Evolutionary conservation across 2,113 vertebrate species (phyloP).

Genomic region (Formicarius rufipectus): DNA sequence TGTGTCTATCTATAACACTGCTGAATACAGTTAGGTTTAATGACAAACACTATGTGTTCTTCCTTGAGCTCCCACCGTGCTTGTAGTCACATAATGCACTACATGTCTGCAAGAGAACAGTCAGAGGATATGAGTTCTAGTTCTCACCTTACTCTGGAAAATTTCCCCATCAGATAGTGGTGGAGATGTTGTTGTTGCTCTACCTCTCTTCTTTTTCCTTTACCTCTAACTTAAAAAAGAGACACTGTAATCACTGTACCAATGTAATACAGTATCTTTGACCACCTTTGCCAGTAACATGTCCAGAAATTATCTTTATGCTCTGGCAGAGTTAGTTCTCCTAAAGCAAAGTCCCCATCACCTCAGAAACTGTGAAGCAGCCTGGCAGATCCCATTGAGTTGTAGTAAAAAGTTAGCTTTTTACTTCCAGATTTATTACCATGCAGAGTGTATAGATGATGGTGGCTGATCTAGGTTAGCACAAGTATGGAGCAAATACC

Average conservation of each 20-base stretch:
- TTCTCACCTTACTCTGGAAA: background rate
- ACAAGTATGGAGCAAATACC: background rate
- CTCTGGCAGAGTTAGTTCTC: background rate
- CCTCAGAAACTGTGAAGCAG: background rate
- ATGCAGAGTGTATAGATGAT: background rate
- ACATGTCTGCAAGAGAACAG: too few relatives aligned
- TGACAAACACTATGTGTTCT: background rate
- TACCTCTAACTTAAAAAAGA: background rate
- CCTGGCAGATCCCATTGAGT: background rate
- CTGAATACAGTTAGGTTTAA: background rate
- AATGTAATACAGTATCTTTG: background rate
- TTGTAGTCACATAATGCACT: background rate
- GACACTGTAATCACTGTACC: background rate
- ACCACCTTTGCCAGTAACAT: background rate
- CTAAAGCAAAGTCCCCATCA: background rate
- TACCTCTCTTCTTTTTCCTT: background rate
- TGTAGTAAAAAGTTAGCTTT: background rate
- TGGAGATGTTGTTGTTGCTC: background rate
- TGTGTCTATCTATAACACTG: background rate
- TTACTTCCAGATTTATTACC: background rate
- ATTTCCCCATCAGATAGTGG: accelerated
- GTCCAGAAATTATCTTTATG: background rate
- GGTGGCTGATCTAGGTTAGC: background rate
- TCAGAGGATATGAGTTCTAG: background rate
- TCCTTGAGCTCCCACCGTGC: background rate